phyloP scores from a whole-genome alignment of 2,888 invertebrate genomes.

The Troglohyphantes excavatus region DNA sequence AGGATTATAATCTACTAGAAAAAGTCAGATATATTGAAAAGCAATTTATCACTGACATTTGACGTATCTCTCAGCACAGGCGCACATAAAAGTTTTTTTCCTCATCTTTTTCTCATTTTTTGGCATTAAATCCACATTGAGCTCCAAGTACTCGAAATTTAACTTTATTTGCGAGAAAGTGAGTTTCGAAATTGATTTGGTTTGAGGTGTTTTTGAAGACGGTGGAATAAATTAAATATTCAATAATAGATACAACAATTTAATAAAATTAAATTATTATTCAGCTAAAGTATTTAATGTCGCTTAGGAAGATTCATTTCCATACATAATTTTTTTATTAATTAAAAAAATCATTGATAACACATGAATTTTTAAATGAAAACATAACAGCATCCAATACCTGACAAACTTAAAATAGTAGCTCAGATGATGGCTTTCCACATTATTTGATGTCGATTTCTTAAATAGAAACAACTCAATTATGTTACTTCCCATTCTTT shows the following conservation, averaged over 20 bases:
- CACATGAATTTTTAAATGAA: too few species aligned
- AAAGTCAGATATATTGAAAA: conserved; percentile 71
- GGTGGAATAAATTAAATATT: neutral
- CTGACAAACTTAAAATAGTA: too few species aligned
- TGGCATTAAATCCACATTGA: conserved; percentile 20
- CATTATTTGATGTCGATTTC: too few species aligned
- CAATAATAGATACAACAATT: neutral
- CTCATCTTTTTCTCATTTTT: conserved; percentile 7
- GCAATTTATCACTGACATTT: conserved; percentile 62
- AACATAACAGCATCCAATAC: too few species aligned
- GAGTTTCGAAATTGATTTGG: neutral
- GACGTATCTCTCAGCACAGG: conserved; percentile 39
- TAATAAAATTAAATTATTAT: too few species aligned
- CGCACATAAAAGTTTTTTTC: conserved; percentile 15
- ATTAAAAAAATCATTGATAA: too few species aligned
- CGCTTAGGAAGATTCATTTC: too few species aligned
- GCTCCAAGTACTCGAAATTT: neutral
- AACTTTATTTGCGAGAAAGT: conserved; percentile 15
- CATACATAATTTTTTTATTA: too few species aligned
- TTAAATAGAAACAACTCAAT: too few species aligned
- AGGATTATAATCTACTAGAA: conserved; percentile 58
- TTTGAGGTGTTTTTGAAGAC: neutral
- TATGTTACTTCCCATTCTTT: too few species aligned
- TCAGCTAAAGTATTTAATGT: too few species aligned
- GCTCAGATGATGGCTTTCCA: too few species aligned